Conservation (phyloP, 2,888 invertebrate genomes). For the Spatulosminthurus flaviceps region DNA sequence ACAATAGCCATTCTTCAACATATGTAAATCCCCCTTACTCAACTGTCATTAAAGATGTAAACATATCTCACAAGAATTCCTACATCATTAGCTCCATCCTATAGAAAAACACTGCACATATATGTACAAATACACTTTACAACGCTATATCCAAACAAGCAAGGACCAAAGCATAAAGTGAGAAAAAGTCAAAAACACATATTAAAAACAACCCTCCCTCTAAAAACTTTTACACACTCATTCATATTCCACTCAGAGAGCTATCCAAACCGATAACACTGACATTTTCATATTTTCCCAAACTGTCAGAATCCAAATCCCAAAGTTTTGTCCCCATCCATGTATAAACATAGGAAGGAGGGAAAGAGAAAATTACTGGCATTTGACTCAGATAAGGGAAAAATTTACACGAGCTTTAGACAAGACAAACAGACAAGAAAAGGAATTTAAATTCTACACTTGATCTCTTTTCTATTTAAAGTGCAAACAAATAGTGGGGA, state of each 20-base stretch:
- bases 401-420: background rate
- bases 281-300: slow-evolving; percentile 26
- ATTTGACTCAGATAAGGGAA: background rate
- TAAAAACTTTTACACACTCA: slow-evolving; percentile 1
- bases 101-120: too few species aligned
- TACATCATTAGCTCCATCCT: too few species aligned
- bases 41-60: too few species aligned
- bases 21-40: too few species aligned
- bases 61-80: too few species aligned
- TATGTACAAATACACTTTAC: too few species aligned
- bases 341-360: too few species aligned
- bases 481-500: background rate
- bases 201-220: background rate
- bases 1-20: too few species aligned
- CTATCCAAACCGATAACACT: background rate
- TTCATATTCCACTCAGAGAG: slow-evolving; percentile 35
- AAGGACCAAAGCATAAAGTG: background rate
- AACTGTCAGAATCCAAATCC: background rate
- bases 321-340: background rate
- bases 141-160: too few species aligned
- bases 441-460: background rate
- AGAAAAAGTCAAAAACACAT: background rate
- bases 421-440: background rate
- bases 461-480: background rate
- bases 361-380: too few species aligned